Conservation (phyloP, 2,113 vertebrate species). For the Upupa epops region DNA sequence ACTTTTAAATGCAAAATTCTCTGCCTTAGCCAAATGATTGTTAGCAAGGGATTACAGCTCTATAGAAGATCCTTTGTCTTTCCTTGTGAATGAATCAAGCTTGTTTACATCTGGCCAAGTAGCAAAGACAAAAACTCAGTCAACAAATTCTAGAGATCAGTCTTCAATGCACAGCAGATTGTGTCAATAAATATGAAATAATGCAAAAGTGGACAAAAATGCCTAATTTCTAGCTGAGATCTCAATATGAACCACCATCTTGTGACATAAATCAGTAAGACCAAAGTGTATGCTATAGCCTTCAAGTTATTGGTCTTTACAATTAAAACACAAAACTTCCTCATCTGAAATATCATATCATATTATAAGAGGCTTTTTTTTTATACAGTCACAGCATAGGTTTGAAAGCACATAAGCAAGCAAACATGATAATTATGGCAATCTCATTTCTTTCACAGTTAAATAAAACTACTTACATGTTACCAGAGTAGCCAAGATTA, state of each 20-base stretch:
- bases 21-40: conserved; percentile 17
- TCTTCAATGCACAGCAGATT: background rate
- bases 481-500: background rate
- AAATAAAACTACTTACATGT: background rate
- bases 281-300: background rate
- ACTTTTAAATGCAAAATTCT: conserved; percentile 61
- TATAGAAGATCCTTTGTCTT: conserved; percentile 20
- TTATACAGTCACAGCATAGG: background rate
- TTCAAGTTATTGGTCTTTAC: background rate
- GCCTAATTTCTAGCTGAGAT: background rate
- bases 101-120: conserved; percentile 37
- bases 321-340: background rate
- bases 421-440: background rate
- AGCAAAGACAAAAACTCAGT: background rate
- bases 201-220: background rate
- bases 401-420: background rate
- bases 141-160: background rate
- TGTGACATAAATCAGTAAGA: background rate
- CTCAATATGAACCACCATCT: background rate
- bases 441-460: background rate
- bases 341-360: background rate
- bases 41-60: conserved; percentile 41
- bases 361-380: background rate
- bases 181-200: conserved; percentile 17
- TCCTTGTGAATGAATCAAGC: background rate